Conservation (phyloP, 1,140 invertebrate species). For the Trachymyrmex cornetzi region DNA sequence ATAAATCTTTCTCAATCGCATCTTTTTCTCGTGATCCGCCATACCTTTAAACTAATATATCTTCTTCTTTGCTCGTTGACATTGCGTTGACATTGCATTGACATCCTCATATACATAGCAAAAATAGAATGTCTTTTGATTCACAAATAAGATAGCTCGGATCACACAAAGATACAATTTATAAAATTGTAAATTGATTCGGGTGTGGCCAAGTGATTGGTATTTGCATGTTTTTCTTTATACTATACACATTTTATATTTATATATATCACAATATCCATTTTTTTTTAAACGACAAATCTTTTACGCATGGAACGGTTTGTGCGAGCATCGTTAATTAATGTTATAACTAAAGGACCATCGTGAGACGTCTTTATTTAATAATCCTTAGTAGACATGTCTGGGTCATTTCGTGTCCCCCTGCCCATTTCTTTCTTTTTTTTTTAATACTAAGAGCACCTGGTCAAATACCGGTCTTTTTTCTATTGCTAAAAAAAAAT, state of each 20-base stretch:
- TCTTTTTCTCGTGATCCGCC: neutral
- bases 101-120: neutral
- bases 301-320: constrained; percentile 55
- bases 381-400: neutral
- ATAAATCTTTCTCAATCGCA: neutral
- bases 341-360: neutral
- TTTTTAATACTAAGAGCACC: no score
- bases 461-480: no score
- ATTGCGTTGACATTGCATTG: neutral
- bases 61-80: neutral
- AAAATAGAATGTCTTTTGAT: neutral
- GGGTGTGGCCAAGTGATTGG: neutral
- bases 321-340: constrained; percentile 43
- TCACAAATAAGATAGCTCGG: neutral
- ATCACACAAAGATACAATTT: neutral
- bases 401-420: no score
- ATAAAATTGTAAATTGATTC: neutral
- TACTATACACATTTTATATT: neutral
- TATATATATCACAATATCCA: neutral
- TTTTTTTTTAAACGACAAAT: neutral
- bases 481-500: no score
- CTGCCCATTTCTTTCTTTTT: no score
- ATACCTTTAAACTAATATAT: neutral
- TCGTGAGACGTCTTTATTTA: constrained; percentile 37
- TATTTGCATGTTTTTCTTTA: neutral